Conservation (phyloP, 2,888 invertebrate species). For the Aricia artaxerxes region DNA sequence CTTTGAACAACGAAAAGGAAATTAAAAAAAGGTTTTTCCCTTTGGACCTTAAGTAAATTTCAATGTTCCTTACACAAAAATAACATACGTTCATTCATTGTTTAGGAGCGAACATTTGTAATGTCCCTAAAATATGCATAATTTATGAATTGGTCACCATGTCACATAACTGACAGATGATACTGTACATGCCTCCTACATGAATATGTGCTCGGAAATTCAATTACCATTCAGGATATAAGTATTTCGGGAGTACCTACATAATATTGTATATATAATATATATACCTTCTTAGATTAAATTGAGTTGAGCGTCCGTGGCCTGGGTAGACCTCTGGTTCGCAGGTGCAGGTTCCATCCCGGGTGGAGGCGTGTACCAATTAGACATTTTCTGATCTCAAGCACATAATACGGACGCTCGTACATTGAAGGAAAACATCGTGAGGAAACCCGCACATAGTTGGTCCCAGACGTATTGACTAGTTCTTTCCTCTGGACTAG, state of each 20-base stretch:
- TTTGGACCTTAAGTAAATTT: background rate
- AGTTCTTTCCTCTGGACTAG: too few species aligned
- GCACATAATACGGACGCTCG: too few species aligned
- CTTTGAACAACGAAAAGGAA: background rate
- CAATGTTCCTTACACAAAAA: background rate
- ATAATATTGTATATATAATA: too few species aligned
- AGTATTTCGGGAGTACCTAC: constrained; percentile 3
- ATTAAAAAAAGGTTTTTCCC: background rate
- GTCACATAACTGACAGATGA: constrained; percentile 13
- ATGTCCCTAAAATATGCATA: constrained; percentile 8
- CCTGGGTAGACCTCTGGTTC: too few species aligned
- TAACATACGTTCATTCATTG: background rate
- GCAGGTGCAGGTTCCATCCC: too few species aligned
- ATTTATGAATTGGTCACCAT: constrained; percentile 23
- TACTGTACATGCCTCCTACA: constrained; percentile 16
- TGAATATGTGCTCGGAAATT: constrained; percentile 19
- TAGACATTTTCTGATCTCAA: too few species aligned
- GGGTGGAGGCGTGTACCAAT: too few species aligned
- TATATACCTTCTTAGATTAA: constrained; percentile 27
- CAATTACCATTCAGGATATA: constrained; percentile 20
- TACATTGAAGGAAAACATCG: too few species aligned
- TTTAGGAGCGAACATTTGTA: background rate
- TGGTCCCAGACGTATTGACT: too few species aligned
- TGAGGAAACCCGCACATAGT: too few species aligned
- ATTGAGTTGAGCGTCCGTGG: too few species aligned